These are phyloP conservation scores for Scomber japonicus DNA, from an alignment of 2,113 vertebrate species.

Conservation along the genomic window DNA sequence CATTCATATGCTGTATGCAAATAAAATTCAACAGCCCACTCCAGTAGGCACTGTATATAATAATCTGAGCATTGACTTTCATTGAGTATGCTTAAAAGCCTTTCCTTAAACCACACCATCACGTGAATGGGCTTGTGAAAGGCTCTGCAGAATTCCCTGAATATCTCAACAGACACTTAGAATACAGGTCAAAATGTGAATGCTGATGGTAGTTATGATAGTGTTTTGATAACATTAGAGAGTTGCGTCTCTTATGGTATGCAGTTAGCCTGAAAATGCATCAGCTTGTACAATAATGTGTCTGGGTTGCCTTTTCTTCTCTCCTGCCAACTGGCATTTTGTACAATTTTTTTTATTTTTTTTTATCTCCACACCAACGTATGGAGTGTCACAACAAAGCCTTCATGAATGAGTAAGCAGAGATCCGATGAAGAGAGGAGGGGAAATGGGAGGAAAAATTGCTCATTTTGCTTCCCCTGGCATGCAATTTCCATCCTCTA, in stretches of 20 bases:
- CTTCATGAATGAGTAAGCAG: slow-evolving; percentile 79
- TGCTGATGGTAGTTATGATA: slow-evolving; percentile 13
- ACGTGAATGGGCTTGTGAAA: slow-evolving; percentile 24
- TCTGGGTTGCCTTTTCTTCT: background rate
- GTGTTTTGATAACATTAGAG: slow-evolving; percentile 28
- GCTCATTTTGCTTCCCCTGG: slow-evolving; percentile 73
- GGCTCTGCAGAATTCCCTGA: slow-evolving; percentile 1
- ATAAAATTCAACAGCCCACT: slow-evolving; percentile 2
- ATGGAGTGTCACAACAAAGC: slow-evolving; percentile 73
- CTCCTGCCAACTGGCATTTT: slow-evolving; percentile 25
- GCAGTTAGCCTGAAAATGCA: slow-evolving; percentile 18
- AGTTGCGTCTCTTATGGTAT: background rate
- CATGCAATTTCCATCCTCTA: slow-evolving; percentile 69
- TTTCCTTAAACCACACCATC: background rate
- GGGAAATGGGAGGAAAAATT: slow-evolving; percentile 74
- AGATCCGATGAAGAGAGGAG: slow-evolving; percentile 49
- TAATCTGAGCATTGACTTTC: background rate
- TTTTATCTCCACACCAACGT: slow-evolving; percentile 52
- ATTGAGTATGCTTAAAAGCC: slow-evolving; percentile 5
- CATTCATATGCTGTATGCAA: slow-evolving; percentile 27
- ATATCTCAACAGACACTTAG: slow-evolving; percentile 4
- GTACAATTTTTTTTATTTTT: slow-evolving; percentile 11
- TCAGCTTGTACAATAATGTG: slow-evolving; percentile 29
- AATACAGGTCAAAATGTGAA: slow-evolving; percentile 45
- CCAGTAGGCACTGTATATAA: background rate